Evolutionary conservation across 2,113 vertebrate species (phyloP).

Genomic region (Larimichthys crocea): DNA sequence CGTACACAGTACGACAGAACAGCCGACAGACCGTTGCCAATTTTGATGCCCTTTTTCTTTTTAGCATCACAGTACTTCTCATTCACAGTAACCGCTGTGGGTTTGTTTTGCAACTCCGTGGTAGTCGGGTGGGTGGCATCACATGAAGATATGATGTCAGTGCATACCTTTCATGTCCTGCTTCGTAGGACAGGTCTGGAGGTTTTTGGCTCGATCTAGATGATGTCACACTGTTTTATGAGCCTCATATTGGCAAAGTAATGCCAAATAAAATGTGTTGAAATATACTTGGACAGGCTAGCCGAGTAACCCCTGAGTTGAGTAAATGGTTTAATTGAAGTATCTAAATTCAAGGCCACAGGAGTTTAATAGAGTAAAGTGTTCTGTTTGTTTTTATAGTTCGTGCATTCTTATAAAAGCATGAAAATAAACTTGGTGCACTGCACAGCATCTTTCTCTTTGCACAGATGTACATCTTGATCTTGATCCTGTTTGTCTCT

Average conservation of each 20-base stretch:
- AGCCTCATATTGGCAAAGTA: neutral
- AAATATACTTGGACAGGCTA: neutral
- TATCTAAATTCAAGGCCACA: neutral
- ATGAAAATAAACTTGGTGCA: too few species aligned
- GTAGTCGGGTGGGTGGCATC: conserved; percentile 8
- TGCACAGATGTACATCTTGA: neutral
- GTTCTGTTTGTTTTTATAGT: neutral
- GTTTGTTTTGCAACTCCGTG: conserved; percentile 1
- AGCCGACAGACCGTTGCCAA: neutral
- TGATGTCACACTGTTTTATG: neutral
- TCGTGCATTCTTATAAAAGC: neutral
- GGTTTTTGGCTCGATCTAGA: neutral
- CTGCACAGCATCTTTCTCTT: neutral
- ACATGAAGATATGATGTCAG: neutral
- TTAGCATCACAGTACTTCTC: neutral
- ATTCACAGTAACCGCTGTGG: neutral
- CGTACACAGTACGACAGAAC: neutral
- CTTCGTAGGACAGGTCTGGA: neutral
- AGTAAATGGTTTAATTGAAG: neutral
- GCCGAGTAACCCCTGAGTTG: neutral
- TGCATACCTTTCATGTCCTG: neutral
- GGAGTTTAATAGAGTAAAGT: neutral
- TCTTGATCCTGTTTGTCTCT: conserved; percentile 20
- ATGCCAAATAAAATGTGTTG: neutral
- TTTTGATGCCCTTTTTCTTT: neutral